A percentile compares a stretch with the other conserved stretches of the same genome.
Conservation (phyloP, 1,140 invertebrate species). For the Diorhabda elongata region DNA sequence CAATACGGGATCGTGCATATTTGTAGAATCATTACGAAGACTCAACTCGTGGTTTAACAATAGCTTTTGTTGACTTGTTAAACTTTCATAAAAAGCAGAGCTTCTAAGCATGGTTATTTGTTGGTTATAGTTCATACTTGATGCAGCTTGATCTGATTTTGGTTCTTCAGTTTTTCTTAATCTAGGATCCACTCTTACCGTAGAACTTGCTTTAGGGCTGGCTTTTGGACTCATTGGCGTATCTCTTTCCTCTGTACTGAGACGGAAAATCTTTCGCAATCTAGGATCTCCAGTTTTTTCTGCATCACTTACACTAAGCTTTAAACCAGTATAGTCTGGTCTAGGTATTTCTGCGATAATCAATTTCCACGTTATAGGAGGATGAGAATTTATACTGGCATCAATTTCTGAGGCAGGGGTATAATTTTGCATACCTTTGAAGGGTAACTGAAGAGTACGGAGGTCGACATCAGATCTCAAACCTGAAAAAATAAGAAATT, state of each 20-base stretch:
- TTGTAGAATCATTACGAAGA: conserved; percentile 30
- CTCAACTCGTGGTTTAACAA: conserved; percentile 59
- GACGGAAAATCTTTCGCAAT: conserved; percentile 66
- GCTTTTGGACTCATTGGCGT: conserved; percentile 52
- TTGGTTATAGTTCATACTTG: conserved; percentile 45
- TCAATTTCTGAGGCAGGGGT: conserved; percentile 80
- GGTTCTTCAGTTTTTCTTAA: conserved; percentile 37
- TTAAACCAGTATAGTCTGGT: conserved; percentile 70
- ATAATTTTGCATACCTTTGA: conserved; percentile 70
- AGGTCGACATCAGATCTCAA: conserved; percentile 66
- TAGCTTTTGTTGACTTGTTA: conserved; percentile 64
- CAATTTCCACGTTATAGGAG: conserved; percentile 65
- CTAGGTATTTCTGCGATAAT: conserved; percentile 63
- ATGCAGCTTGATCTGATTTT: conserved; percentile 27
- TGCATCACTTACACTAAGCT: conserved; percentile 64
- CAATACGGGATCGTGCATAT: conserved; percentile 45
- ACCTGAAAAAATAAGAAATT: conserved; percentile 2
- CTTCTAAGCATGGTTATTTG: conserved; percentile 57
- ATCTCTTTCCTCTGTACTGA: conserved; percentile 54
- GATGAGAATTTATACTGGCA: conserved; percentile 72
- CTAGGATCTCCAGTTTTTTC: conserved; percentile 65
- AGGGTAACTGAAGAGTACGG: conserved; percentile 64
- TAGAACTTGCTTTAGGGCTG: conserved; percentile 27
- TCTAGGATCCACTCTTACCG: conserved; percentile 27
- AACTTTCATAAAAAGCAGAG: conserved; percentile 61